Evolutionary conservation across 35 echinoderm and acorn worm genomes (phyloP).

Genomic region (Apostichopus californicus): DNA sequence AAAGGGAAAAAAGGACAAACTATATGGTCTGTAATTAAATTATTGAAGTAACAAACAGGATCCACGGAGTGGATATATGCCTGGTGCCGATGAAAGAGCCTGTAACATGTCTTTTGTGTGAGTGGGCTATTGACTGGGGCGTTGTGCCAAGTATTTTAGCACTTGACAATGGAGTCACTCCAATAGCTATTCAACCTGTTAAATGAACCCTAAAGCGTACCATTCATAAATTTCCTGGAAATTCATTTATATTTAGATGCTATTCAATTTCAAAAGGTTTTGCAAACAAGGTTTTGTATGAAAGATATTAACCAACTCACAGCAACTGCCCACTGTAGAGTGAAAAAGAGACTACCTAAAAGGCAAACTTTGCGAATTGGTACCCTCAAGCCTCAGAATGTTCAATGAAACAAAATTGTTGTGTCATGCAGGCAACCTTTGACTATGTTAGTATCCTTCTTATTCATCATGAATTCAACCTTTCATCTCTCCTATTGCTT

Average conservation of each 20-base stretch:
- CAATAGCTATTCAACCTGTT: not conserved
- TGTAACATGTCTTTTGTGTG: too few species aligned
- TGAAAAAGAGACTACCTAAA: not conserved
- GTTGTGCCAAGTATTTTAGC: constrained; percentile 10
- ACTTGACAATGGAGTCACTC: not conserved
- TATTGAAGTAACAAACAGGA: too few species aligned
- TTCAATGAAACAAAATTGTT: not conserved
- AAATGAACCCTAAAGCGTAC: constrained; percentile 5
- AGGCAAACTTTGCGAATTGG: not conserved
- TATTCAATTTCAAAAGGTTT: constrained; percentile 26
- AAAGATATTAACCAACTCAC: not conserved
- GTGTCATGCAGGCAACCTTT: not conserved
- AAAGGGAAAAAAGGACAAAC: too few species aligned
- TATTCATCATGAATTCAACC: too few species aligned
- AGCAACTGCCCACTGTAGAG: not conserved
- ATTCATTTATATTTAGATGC: constrained; percentile 41
- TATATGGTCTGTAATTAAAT: too few species aligned
- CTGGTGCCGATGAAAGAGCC: too few species aligned
- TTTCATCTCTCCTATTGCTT: too few species aligned
- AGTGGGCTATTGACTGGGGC: not conserved
- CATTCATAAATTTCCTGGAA: constrained; percentile 44
- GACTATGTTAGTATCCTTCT: too few species aligned
- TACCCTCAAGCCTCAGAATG: not conserved
- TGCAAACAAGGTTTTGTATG: constrained; percentile 9
- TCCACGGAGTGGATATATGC: too few species aligned